Conservation (phyloP, 2,797 vertebrate species). For the Acanthurus lineatus region DNA sequence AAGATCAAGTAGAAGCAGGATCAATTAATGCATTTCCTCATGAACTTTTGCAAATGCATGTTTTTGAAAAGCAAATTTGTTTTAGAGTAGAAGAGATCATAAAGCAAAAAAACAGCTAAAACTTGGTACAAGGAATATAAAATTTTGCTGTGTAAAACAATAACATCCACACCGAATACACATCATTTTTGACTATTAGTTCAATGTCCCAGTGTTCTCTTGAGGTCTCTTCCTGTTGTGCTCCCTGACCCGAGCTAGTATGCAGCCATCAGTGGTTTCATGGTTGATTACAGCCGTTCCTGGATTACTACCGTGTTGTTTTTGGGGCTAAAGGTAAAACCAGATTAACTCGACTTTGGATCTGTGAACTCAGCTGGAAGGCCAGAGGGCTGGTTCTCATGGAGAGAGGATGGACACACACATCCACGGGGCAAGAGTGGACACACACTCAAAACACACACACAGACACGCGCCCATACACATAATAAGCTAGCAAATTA, state of each 20-base stretch:
- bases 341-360: constrained; percentile 84
- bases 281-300: constrained; percentile 81
- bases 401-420: constrained; percentile 68
- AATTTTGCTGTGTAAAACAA: neutral
- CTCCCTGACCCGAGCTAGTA: constrained; percentile 73
- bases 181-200: constrained; percentile 65
- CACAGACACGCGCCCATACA: constrained; percentile 49
- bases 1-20: neutral
- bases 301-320: constrained; percentile 81
- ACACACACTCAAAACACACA: constrained; percentile 18
- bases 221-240: constrained; percentile 68
- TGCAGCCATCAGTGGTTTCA: constrained; percentile 76
- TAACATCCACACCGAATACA: neutral
- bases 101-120: neutral
- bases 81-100: neutral
- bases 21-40: neutral
- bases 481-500: neutral
- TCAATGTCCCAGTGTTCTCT: constrained; percentile 71
- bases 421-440: constrained; percentile 20
- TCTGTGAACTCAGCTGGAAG: constrained; percentile 86
- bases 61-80: neutral
- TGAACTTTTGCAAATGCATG: neutral
- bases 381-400: constrained; percentile 77
- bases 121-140: neutral
- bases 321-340: constrained; percentile 84